Base-by-base conservation (phyloP, 2,113 vertebrate genomes). In the Phyllopteryx taeniolatus region DNA sequence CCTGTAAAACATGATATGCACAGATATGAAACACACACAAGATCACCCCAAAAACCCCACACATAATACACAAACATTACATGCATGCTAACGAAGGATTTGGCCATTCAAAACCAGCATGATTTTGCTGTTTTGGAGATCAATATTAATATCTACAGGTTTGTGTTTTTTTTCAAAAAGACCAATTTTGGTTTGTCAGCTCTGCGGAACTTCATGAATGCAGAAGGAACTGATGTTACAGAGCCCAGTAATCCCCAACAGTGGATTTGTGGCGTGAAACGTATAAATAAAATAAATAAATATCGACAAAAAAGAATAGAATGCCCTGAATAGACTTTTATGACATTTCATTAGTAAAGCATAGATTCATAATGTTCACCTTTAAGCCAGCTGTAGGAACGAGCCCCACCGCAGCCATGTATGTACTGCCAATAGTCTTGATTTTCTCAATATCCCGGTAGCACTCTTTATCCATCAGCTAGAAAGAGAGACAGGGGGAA, bases 371-470 rank as follows among this genome's bases (percentile, higher is more conserved):
- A 5, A 39, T 62, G 63, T 67, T 84, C 90, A 98, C 98, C 95
- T 96, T 95, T 79, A 94, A 93, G 79, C 91, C 94, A 0, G 94
- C 92, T n/a, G 95, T 96, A 81, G 97, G 98, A 70, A 96, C 96
- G 15, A 99, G 94, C 79, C 98, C 98, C 68, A 98, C 96, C 2
- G 98, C 98, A 72, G 96, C 96, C 98, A 99, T 99, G 83, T 99
- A 99, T 2, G 98, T 99, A 80, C 98, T 99, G 77, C 98, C 98
- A 46, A 99, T 99, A 69, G 98, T 99, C 92, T 99, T 99, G 89
- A 99, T 99, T 89, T 99, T 99, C 93, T 99, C 98, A 72, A 99
- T 96, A 66, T 98, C 96, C 86, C 92, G 95, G 91, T 98, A 98
- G 85, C 93, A 96, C 79, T 98, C 98, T 90, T 96, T 99, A 76